A percentile compares a stretch with the other conserved stretches of the same genome.
Evolutionary conservation across 2,888 invertebrate species (phyloP).

Genomic region (Caenorhabditis sinica): DNA sequence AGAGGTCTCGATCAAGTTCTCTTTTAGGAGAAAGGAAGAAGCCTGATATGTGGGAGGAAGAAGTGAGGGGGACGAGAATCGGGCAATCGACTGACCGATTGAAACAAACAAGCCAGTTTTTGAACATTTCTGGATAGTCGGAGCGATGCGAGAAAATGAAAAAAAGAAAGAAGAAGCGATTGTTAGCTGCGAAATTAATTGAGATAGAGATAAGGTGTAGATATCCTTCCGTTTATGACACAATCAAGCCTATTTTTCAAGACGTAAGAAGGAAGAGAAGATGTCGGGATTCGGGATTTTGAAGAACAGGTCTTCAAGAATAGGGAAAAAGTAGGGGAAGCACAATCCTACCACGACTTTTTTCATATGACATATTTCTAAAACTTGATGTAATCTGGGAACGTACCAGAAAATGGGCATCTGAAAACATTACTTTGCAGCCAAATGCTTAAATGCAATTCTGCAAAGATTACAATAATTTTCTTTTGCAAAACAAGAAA

Average conservation of each 20-base stretch:
- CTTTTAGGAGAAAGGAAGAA: constrained; percentile 31
- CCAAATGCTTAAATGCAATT: too few species aligned
- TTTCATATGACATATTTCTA: too few species aligned
- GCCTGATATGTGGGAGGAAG: constrained; percentile 45
- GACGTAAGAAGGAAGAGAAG: constrained; percentile 1
- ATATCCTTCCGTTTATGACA: constrained; percentile 56
- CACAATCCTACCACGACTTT: background rate
- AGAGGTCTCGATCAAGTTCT: constrained; percentile 64
- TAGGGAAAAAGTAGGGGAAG: background rate
- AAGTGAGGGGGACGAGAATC: constrained; percentile 48
- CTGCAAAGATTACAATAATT: too few species aligned
- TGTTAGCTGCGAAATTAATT: constrained; percentile 48
- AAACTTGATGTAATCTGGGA: too few species aligned
- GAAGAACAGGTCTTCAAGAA: constrained; percentile 3
- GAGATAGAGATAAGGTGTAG: constrained; percentile 46
- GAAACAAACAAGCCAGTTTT: constrained; percentile 66
- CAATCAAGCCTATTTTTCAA: constrained; percentile 24
- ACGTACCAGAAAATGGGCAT: too few species aligned
- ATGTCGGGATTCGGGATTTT: constrained; percentile 12
- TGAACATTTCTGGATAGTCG: constrained; percentile 46
- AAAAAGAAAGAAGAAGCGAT: constrained; percentile 25
- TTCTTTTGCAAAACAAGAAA: background rate
- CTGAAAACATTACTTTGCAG: too few species aligned
- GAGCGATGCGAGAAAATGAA: constrained; percentile 26
- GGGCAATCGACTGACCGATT: constrained; percentile 43